Base-by-base conservation (phyloP, 1,140 invertebrate species). In the Nomia melanderi region DNA sequence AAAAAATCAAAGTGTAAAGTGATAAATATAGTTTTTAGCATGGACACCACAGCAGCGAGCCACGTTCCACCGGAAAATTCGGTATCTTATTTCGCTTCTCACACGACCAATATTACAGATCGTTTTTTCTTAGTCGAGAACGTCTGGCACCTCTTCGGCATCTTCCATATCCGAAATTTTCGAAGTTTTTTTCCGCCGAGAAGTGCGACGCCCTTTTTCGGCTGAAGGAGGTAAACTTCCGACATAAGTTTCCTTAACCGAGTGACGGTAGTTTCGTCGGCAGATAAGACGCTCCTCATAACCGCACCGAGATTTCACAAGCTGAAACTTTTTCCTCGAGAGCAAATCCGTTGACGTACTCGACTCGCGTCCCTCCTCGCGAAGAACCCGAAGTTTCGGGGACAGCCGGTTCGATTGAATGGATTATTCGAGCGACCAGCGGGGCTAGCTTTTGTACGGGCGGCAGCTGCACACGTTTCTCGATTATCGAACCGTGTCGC, bases 231-330 rank as follows among this genome's bases (percentile, higher is more conserved):
- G 72, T 53, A 63, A 84, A 84, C 77, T 84, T 84, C 57, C 53
- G 54, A 50, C 82, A 80, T 83, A 84, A 84, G 82, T 84, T 84
- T 84, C 80, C 82, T 67, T 84, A 84, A 84, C 82, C 82, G 77
- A 79, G 82, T 84, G 82, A 84, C 82, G 82, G 82, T 83, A 84
- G 81, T 84, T 84, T 77, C 63, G 36, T 62, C 72, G 64, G 77
- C 72, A 84, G 82, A 84, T 84, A 84, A 84, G 82, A 57, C 82
- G 77, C 72, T 83, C 82, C 77, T 84, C 82, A 84, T 84, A 84
- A 84, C 82, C 67, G 81, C 82, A 56, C 72, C 53, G 81, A 77
- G 82, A 84, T 84, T 84, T 84, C 81, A 73, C 81, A 57, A 79
- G 77, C 82, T 72, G 77, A 84, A 84, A 84, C 81, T 84, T 84